Conservation (phyloP, 2,113 vertebrate genomes). For the Phyllostomus discolor region DNA sequence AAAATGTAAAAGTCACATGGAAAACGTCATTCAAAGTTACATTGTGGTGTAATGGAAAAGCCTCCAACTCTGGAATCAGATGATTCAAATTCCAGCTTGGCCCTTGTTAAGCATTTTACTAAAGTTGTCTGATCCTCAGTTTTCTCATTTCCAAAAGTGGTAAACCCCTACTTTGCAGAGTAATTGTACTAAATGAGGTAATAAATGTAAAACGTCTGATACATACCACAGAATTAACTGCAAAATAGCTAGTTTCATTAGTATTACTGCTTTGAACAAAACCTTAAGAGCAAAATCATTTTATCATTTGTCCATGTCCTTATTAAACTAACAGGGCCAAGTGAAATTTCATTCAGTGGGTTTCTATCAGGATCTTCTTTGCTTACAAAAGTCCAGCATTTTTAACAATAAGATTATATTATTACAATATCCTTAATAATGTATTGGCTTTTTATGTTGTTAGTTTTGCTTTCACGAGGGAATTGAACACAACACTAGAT, state of each 20-base stretch:
- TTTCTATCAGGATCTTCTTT: not conserved
- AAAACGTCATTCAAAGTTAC: constrained; percentile 24
- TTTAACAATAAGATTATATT: not conserved
- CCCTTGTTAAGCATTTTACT: not conserved
- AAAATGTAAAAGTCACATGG: constrained; percentile 25
- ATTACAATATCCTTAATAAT: not conserved
- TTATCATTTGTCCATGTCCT: not conserved
- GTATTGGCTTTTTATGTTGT: not conserved
- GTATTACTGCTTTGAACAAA: not conserved
- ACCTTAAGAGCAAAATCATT: not conserved
- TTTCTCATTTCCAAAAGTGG: not conserved
- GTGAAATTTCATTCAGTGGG: not conserved
- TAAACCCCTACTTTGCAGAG: not conserved
- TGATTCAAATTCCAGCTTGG: constrained; percentile 2
- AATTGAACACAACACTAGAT: not conserved
- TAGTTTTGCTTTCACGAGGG: not conserved
- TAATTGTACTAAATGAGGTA: not conserved
- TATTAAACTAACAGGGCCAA: not conserved
- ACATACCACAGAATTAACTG: not conserved
- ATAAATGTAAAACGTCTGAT: not conserved
- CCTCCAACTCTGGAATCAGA: not conserved
- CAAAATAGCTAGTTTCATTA: not conserved
- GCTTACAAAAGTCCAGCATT: not conserved
- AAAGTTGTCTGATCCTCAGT: not conserved
- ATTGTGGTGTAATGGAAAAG: not conserved